Evolutionary conservation across 1,140 invertebrate genomes (phyloP).

Genomic region (Theocolax elegans): DNA sequence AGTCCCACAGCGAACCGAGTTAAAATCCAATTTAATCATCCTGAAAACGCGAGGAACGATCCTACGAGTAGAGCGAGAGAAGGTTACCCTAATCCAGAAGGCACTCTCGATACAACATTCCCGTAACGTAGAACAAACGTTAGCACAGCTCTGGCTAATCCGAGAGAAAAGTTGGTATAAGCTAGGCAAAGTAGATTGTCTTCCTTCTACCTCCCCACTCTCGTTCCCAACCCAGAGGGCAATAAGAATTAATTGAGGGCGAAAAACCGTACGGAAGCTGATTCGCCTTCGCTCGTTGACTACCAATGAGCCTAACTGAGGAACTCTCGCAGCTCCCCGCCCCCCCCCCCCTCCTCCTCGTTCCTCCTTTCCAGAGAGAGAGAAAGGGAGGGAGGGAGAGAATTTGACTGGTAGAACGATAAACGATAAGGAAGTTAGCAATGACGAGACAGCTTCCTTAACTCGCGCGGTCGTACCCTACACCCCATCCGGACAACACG

Average conservation of each 20-base stretch:
- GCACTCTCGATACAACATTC: neutral
- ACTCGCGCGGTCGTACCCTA: too few relatives aligned
- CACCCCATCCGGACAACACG: neutral
- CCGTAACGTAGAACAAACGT: neutral
- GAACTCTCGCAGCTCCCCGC: too few relatives aligned
- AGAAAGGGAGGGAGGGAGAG: neutral
- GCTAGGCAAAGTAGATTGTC: neutral
- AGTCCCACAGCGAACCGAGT: too few relatives aligned
- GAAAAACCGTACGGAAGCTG: neutral
- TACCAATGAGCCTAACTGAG: constrained; percentile 14
- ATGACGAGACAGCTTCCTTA: too few relatives aligned
- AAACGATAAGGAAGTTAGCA: constrained; percentile 19
- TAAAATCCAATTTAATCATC: too few relatives aligned
- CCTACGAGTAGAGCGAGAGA: too few relatives aligned
- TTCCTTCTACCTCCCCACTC: too few relatives aligned
- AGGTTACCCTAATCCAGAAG: too few relatives aligned
- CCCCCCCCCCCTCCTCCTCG: too few relatives aligned
- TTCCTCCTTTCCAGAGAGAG: too few relatives aligned
- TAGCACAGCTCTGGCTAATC: neutral
- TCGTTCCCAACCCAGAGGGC: too few relatives aligned
- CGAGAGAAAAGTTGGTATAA: neutral
- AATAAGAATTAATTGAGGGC: constrained; percentile 6
- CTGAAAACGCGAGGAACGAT: too few relatives aligned
- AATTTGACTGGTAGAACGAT: neutral
- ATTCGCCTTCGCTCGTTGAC: neutral